phyloP scores from a whole-genome alignment of 2,113 vertebrate species.

The Micronycteris hirsuta region DNA sequence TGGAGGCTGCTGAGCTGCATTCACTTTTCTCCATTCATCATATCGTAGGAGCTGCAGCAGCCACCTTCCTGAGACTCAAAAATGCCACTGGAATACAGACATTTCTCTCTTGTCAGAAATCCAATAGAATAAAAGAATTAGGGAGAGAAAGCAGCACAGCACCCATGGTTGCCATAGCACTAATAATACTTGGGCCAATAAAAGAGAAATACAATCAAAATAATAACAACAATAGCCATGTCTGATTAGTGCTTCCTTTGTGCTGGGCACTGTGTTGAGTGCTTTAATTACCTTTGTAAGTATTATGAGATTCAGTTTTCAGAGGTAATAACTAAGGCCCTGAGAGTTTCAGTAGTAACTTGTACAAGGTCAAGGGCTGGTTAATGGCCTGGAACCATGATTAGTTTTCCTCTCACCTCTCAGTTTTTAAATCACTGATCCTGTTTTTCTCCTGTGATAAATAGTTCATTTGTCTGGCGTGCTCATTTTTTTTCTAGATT shows the following conservation, averaged over 20 bases:
- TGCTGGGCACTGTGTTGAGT: background rate
- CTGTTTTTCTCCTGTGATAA: background rate
- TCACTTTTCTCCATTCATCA: slow-evolving; percentile 41
- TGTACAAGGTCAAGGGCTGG: background rate
- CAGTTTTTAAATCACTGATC: background rate
- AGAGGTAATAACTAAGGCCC: background rate
- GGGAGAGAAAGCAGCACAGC: background rate
- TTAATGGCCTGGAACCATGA: background rate
- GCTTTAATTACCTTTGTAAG: background rate
- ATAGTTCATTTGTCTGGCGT: background rate
- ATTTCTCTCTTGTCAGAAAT: slow-evolving; percentile 22
- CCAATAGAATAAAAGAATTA: background rate
- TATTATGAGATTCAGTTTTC: background rate
- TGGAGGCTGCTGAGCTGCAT: background rate
- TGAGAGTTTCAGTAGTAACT: background rate
- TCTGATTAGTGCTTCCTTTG: background rate
- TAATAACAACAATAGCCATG: background rate
- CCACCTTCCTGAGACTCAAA: background rate
- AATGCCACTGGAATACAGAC: background rate
- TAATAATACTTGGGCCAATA: background rate
- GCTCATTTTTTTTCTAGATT: background rate
- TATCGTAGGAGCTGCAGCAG: background rate
- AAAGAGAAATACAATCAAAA: background rate
- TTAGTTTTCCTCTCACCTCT: background rate
- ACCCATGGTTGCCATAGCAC: background rate